Base-by-base conservation (phyloP, 2,888 invertebrate species). In the Thecocarcelia acutangulata region DNA sequence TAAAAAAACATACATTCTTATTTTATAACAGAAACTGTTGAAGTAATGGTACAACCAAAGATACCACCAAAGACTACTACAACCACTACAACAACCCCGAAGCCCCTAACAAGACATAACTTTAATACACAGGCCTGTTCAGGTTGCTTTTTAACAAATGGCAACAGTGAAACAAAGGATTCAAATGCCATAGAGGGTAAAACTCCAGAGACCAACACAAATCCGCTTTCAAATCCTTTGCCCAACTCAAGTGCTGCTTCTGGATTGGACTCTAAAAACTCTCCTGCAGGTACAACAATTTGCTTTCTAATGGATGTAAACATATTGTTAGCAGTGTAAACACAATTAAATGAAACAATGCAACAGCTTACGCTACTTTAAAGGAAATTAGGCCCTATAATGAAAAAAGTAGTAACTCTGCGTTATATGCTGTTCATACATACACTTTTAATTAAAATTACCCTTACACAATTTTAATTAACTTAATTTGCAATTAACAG, bases 101-200 rank as follows among this genome's bases (percentile, higher is more conserved):
- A 79, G 15, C 68, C 83, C 17, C 66, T 83, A 13, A 77, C 85
- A 0, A 85, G 79, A 40, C 77, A 84, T 9, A 86, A 84, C 46
- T 87, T 86, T 56, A 82, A 85, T 61, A 83, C 82, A 6, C 81
- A 85, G 46, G 89, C 87, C 50, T 89, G 89, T 66, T 87, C 89
- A 0, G 89, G 89, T 13, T 89, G 89, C 56, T 89, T 87, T 50
- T 72, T 88, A 33, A 68, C 64, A 11, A 86, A 85, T 33, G 77
- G 84, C 0, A 81, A 77, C 6, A 64, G 69, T 37, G 70, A 77
- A 33, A 76, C 84, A 0, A 77, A 81, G 24, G 54, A 28, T 12
- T 8, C 17, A 2, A 66, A 40, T 40, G 44, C 13, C 0, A 21
- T 17, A 12, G 46, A 50, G 0, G 56, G 12, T 4, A 66, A 76